These are phyloP conservation scores for Austrolebias charrua DNA, from an alignment of 2,797 vertebrate species.

Conservation along the genomic window DNA sequence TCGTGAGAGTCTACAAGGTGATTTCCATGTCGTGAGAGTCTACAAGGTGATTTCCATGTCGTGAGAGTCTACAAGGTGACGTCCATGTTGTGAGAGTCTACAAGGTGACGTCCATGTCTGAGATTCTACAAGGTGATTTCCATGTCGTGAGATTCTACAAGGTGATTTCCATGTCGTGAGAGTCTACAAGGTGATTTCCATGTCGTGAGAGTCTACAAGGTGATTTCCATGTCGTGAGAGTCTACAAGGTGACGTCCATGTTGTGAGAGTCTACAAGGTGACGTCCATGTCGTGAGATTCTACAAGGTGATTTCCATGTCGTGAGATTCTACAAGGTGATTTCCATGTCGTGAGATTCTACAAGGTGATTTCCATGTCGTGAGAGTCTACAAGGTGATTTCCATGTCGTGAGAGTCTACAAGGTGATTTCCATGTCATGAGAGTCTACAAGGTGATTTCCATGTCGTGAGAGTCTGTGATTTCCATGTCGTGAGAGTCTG, in stretches of 20 bases:
- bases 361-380: too few species aligned
- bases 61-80: not conserved
- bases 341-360: too few species aligned
- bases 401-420: not conserved
- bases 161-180: too few species aligned
- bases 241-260: not conserved
- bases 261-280: not conserved
- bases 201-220: too few species aligned
- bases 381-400: not conserved
- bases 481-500: too few species aligned
- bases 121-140: not conserved
- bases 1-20: not conserved
- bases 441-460: too few species aligned
- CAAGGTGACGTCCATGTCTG: too few species aligned
- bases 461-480: not conserved
- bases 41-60: too few species aligned
- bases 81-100: too few species aligned
- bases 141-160: too few species aligned
- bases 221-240: not conserved
- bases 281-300: not conserved
- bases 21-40: too few species aligned
- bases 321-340: not conserved
- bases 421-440: not conserved
- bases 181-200: not conserved
- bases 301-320: too few species aligned